Conservation (phyloP, 1,140 invertebrate species). For the Doryteuthis pealeii region DNA sequence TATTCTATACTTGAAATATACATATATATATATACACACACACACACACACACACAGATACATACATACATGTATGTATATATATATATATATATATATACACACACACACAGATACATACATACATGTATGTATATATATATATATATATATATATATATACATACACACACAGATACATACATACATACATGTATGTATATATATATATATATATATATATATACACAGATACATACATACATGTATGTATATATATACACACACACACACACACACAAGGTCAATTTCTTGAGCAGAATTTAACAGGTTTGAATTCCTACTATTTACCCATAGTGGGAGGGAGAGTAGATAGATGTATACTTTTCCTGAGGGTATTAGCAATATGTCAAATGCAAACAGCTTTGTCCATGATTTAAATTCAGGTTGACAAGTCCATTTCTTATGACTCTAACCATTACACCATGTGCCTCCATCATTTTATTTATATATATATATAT, state of each 20-base stretch:
- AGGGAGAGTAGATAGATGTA: too few relatives aligned
- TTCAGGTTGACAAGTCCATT: too few relatives aligned
- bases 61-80: background rate
- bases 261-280: background rate
- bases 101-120: background rate
- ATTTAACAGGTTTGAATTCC: too few relatives aligned
- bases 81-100: background rate
- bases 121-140: background rate
- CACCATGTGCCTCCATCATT: too few relatives aligned
- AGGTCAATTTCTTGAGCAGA: too few relatives aligned
- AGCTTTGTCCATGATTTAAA: too few relatives aligned
- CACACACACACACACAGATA: background rate
- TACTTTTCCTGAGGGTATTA: too few relatives aligned
- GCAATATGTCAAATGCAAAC: too few relatives aligned
- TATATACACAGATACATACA: background rate
- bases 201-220: background rate
- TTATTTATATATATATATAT: too few relatives aligned
- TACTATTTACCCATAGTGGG: too few relatives aligned
- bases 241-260: background rate
- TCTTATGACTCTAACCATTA: too few relatives aligned
- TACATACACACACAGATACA: background rate
- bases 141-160: background rate
- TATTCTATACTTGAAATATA: background rate
- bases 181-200: background rate
- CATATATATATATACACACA: background rate